Base-by-base conservation (phyloP, 2,888 invertebrate genomes). In the Emmelina monodactyla region DNA sequence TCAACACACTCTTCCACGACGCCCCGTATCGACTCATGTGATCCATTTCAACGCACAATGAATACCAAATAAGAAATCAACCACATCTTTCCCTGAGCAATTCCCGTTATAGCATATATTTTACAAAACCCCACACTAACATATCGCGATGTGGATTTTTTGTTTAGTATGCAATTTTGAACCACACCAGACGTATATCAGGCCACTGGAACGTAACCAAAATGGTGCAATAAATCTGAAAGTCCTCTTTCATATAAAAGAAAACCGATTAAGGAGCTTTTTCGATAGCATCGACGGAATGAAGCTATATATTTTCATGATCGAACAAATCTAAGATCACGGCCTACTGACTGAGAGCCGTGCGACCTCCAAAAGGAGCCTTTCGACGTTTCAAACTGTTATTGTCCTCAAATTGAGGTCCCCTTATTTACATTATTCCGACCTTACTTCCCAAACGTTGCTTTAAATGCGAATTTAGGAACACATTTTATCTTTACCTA, bases 271-370 rank as follows among this genome's bases (percentile, higher is more conserved):
- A 78, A 76, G 72, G 69, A 67, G 76, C 69, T 73, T 73, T 71
- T 53, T 56, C 66, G 78, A 78, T 78, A 76, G 70, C 61, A 78
- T 79, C 73, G 65, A 58, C 67, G 55, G 72, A 73, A 73, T 69
- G 68, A 71, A 76, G 72, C 78, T 67, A 76, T 78, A 79, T 75
- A 78, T 79, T 79, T 72, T 78, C 78, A 75, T 76, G 76, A 78
- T 76, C 71, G 73, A 76, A 50, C 63, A 69, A 62, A 64, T 70
- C 65, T 57, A 64, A 71, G 71, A 78, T 76, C 75, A 63, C 57
- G 62, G 65, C 61, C 64, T 70, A 60, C 65, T 76, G 72, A 60
- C 65, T 76, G 72, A 68, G 71, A 67, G 61, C 58, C 66, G 63
- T 70, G 19, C 19, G 19, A 6, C 9, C 6, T 11, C 14, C 68